Base-by-base conservation (phyloP, 2,113 vertebrate genomes). In the Acinonyx jubatus region DNA sequence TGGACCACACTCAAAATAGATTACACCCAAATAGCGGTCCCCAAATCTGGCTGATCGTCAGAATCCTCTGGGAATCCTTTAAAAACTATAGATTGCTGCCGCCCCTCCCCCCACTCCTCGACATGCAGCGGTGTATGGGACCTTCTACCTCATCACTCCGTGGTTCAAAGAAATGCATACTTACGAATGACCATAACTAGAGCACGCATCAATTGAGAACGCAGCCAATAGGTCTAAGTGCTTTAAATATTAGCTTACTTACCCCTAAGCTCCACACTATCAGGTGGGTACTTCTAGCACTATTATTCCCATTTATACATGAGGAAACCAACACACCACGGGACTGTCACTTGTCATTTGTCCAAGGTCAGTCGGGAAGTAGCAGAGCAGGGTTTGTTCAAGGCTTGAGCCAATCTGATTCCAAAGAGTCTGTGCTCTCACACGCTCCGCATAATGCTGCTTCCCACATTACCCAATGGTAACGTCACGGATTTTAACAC, bases 341-440 rank as follows among this genome's bases (percentile, higher is more conserved):
- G 89, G 36, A 76, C 55, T 33, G 50, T 55, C 18, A 55, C 55
- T 31, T 15, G 57, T 7, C 94, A 55, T 36, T 23, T 23, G 57
- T 4, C 94, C 97, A 97, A 94, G 95, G 94, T 97, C 94, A 95
- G 66, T 52, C 33, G 18, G n/a, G 29, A 31, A 95, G 52, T 0
- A 66, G 36, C 73, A 92, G 36, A 66, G 89, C 18, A 79, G 41
- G 52, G 55, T 50, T n/a, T 79, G 33, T 31, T 89, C 79, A 79
- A 86, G 15, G 87, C 27, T 18, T 69, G 25, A 88, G 63, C 10
- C 36, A 23, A n/a, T 76, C 45, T 55, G 25, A 80, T 71, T 45
- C 68, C 92, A 87, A 61, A 76, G 50, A n/a, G 31, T 38, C 74
- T 52, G 29, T 78, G 84, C 84, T 79, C 68, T 83, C 63, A 36